Evolutionary conservation across 1,140 invertebrate genomes (phyloP), one percentile per base, ranked within the genome.

Genomic region (Ganaspis sp.): DNA sequence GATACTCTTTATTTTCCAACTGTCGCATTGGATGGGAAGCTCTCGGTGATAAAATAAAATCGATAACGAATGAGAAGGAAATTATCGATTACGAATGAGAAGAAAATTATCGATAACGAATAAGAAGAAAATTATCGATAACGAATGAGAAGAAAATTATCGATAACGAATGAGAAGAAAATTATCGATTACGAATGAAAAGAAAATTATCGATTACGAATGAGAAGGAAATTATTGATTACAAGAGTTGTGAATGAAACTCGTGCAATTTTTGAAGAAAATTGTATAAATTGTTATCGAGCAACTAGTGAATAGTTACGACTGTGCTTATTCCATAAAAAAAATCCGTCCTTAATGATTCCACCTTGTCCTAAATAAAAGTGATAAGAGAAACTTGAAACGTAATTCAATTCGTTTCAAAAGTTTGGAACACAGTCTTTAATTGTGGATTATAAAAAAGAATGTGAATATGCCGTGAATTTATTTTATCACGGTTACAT

Each of bases 391-490:
- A 17, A 64, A 64, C 15, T 34, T 29, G 26, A 64, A 64, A 64
- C 58, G 58, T 15, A 2, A 64, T 64, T 64, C 12, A 29, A 64
- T 64, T 64, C 58, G 58, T 64, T 64, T n/a, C 26, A 6, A n/a
- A 64, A 64, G 23, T 34, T 64, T 64, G 58, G 58, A 34, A 64
- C 58, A 64, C 58, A 64, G 58, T 64, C 58, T 64, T 34, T n/a
- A 34, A n/a, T 34, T 1, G 15, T 34, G 26, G 23, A 12, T 15
- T 29, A 4, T 15, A 64, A 64, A 26, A 12, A 58, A 58, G 4
- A 12, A 58, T 26, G 54, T 26, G 21, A 64, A 64, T 26, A 29
- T 29, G 26, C 23, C 58, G 23, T n/a, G 5, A 64, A 26, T 29
- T 54, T 21, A 21, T 15, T 0, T n/a, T 8, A 26, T 15, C 15